These are phyloP conservation scores for Trichogramma pretiosum DNA, from an alignment of 1,140 invertebrate species.

Conservation along the genomic window DNA sequence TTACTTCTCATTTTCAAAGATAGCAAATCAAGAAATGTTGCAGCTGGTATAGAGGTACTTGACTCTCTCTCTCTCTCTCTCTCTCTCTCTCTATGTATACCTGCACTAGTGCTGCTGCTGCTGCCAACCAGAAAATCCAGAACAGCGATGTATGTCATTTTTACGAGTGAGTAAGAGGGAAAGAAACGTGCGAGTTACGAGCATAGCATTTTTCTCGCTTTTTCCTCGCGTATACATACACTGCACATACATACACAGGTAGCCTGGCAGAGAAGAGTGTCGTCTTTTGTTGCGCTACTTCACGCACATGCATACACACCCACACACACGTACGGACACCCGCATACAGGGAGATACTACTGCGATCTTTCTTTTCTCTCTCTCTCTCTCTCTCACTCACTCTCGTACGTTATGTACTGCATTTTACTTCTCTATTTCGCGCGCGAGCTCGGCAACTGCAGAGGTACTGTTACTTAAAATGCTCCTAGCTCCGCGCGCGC, in stretches of 20 bases:
- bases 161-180: not conserved
- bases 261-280: not conserved
- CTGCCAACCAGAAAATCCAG: conserved; percentile 4
- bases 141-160: conserved; percentile 11
- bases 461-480: no score
- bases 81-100: not conserved
- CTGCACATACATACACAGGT: not conserved
- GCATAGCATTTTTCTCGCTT: conserved; percentile 13
- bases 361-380: no score
- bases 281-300: conserved; percentile 8
- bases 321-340: no score
- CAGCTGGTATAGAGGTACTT: no score
- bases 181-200: conserved; percentile 14
- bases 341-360: no score
- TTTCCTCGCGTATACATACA: no score
- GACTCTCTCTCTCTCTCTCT: no score
- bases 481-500: no score
- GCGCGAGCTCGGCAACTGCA: no score
- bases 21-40: conserved; percentile 16
- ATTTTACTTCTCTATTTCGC: no score
- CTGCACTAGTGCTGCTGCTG: not conserved
- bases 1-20: conserved; percentile 16
- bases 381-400: not conserved
- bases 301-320: no score
- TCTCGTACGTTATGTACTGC: no score